phyloP scores from a whole-genome alignment of 2,888 invertebrate genomes.

The Mimumesa dahlbomi region DNA sequence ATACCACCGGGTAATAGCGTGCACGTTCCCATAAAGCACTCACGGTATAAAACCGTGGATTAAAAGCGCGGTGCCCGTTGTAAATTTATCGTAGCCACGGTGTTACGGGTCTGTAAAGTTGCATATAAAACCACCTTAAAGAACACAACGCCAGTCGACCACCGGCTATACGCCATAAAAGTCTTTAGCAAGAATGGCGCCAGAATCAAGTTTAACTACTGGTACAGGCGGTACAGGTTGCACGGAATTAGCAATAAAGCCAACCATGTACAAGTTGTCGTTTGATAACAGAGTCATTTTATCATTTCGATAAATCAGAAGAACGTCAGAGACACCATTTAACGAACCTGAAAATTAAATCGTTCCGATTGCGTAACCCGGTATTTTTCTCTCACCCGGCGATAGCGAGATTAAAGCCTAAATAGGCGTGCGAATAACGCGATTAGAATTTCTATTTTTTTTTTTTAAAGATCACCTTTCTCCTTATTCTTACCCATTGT shows the following conservation, averaged over 20 bases:
- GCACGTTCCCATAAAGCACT: not conserved
- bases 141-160: conserved; percentile 4
- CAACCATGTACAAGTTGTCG: conserved; percentile 20
- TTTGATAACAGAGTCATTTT: conserved; percentile 25
- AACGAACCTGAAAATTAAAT: conserved; percentile 9
- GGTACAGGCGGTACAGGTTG: conserved; percentile 18
- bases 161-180: conserved; percentile 30
- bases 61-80: conserved; percentile 20
- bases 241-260: conserved; percentile 29
- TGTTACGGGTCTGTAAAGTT: conserved; percentile 5
- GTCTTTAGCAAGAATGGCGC: conserved; percentile 31
- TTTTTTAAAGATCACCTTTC: too few species aligned
- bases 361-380: not conserved
- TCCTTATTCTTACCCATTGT: too few species aligned
- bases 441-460: too few species aligned
- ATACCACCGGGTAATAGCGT: not conserved
- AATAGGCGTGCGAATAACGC: too few species aligned
- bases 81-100: conserved; percentile 26
- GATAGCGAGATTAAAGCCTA: too few species aligned
- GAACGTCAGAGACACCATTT: not conserved
- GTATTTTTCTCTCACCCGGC: too few species aligned
- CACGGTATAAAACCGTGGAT: conserved; percentile 15
- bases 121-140: conserved; percentile 16
- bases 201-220: conserved; percentile 37
- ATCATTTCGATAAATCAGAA: conserved; percentile 27